Evolutionary conservation across 1,140 invertebrate genomes (phyloP).

Genomic region (Gryllus bimaculatus): DNA sequence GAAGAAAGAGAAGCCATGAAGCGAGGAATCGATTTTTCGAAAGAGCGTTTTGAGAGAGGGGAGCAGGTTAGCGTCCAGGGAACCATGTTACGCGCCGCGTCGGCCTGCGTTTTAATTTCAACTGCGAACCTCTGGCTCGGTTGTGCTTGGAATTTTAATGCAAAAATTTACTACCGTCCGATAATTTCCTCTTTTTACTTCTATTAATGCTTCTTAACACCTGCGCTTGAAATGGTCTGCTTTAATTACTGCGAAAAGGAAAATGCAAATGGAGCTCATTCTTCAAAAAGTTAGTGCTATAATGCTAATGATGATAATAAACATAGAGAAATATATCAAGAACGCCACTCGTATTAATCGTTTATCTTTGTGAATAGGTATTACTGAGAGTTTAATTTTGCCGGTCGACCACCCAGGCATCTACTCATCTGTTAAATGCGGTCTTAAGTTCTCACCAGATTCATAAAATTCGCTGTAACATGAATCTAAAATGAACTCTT

Average conservation of each 20-base stretch:
- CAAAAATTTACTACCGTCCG: background rate
- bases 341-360: too few relatives aligned
- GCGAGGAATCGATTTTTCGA: too few relatives aligned
- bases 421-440: too few relatives aligned
- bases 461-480: too few relatives aligned
- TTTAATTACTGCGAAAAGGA: background rate
- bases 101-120: background rate
- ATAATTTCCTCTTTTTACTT: constrained; percentile 6
- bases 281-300: background rate
- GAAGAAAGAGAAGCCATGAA: background rate
- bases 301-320: background rate
- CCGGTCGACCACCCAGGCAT: too few relatives aligned
- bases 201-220: background rate
- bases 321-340: background rate
- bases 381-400: too few relatives aligned
- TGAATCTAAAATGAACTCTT: too few relatives aligned
- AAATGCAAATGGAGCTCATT: background rate
- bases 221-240: background rate
- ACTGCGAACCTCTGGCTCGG: background rate
- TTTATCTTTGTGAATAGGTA: too few relatives aligned
- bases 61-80: background rate
- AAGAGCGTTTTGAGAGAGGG: background rate
- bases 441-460: too few relatives aligned
- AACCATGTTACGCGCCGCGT: background rate
- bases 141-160: background rate